phyloP scores from a whole-genome alignment of 2,888 invertebrate species.

The Macaria notata region DNA sequence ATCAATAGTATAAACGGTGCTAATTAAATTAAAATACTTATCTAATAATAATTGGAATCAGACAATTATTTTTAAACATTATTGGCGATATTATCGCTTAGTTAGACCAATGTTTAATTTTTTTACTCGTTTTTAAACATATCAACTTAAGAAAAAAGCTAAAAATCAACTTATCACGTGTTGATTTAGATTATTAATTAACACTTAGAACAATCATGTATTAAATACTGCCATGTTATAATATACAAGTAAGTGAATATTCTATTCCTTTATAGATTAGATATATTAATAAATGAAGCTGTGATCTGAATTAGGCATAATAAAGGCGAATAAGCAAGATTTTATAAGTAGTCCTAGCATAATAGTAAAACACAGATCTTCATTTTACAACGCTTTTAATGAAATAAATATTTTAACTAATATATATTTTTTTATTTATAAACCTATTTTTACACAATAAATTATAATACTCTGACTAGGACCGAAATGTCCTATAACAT shows the following conservation, averaged over 20 bases:
- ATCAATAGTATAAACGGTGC: no score
- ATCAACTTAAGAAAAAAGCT: no score
- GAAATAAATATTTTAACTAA: constrained; percentile 7
- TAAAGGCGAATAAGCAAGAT: constrained; percentile 1
- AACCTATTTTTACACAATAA: background rate
- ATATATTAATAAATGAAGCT: constrained; percentile 13
- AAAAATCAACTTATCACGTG: no score
- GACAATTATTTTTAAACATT: no score
- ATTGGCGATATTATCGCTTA: no score
- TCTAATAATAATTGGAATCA: no score
- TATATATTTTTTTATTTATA: constrained; percentile 1
- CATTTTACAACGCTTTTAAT: constrained; percentile 11
- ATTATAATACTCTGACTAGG: constrained; percentile 3
- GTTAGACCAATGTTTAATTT: no score
- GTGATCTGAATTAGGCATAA: constrained; percentile 21
- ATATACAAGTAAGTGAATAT: background rate
- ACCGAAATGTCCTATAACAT: background rate
- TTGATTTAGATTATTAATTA: background rate
- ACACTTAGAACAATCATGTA: constrained; percentile 11
- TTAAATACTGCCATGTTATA: constrained; percentile 16
- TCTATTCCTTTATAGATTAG: constrained; percentile 12
- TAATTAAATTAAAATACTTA: no score
- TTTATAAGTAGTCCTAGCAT: background rate
- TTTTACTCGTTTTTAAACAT: no score
- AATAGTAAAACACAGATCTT: background rate